A percentile compares a stretch with the other conserved stretches of the same genome.
Conservation (phyloP, 2,888 invertebrate genomes). For the Sinodicranocentrus sp. region DNA sequence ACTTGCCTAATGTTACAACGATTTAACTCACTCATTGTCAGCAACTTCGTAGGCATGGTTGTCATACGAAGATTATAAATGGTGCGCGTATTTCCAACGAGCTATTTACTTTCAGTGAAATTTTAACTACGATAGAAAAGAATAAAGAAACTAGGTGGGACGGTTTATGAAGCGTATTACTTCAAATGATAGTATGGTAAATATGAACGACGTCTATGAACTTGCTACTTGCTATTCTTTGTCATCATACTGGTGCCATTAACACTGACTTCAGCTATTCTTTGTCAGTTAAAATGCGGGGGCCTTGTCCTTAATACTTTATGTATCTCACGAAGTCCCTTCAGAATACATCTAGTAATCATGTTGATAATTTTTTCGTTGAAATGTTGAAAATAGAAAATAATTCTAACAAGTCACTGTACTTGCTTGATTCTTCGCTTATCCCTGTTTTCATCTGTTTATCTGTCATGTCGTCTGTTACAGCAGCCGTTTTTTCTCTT, state of each 20-base stretch:
- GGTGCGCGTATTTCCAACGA: conserved; percentile 2
- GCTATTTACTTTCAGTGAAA: conserved; percentile 18
- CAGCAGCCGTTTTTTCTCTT: background rate
- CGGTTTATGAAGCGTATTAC: background rate
- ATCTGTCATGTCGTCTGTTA: background rate
- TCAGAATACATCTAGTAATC: conserved; percentile 30
- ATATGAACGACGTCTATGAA: conserved; percentile 14
- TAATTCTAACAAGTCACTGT: background rate
- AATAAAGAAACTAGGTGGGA: conserved; percentile 48
- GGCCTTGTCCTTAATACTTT: conserved; percentile 74
- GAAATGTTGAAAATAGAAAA: conserved; percentile 13
- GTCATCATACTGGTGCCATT: conserved; percentile 19
- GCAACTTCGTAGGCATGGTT: background rate
- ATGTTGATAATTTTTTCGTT: conserved; percentile 29
- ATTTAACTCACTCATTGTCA: conserved; percentile 34
- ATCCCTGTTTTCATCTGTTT: conserved; percentile 30
- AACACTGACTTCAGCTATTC: conserved; percentile 6
- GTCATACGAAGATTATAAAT: conserved; percentile 5
- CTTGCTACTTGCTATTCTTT: conserved; percentile 34
- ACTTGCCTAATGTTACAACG: conserved; percentile 3
- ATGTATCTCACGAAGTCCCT: conserved; percentile 48
- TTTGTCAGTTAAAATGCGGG: conserved; percentile 46
- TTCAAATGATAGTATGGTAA: too few relatives aligned
- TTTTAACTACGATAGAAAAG: conserved; percentile 24
- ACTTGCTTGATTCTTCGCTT: conserved; percentile 3